A percentile compares a stretch with the other conserved stretches of the same genome.
phyloP scores from a whole-genome alignment of 2,797 vertebrate species.

The Myotis findleyi region DNA sequence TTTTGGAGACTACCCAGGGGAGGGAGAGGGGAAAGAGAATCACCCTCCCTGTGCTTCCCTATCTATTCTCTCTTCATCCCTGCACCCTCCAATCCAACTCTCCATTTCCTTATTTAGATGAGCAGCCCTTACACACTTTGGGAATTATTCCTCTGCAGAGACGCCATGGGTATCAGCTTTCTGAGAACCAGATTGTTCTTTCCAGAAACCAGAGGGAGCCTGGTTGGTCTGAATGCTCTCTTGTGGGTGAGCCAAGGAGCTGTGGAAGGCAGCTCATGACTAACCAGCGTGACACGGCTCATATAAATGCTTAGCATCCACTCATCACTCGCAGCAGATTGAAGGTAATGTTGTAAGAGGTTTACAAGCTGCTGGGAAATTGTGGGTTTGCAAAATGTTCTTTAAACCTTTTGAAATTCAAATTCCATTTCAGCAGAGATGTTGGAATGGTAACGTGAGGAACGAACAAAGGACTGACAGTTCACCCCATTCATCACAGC shows the following conservation, averaged over 20 bases:
- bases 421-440: slow-evolving; percentile 69
- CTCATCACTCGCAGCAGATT: slow-evolving; percentile 63
- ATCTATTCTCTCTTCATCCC: neutral
- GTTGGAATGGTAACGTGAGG: slow-evolving; percentile 44
- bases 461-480: slow-evolving; percentile 54
- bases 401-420: slow-evolving; percentile 81
- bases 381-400: slow-evolving; percentile 74
- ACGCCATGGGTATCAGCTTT: slow-evolving; percentile 61
- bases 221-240: slow-evolving; percentile 27
- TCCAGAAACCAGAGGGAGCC: slow-evolving; percentile 64
- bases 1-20: slow-evolving; percentile 46
- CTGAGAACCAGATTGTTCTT: slow-evolving; percentile 56
- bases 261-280: neutral
- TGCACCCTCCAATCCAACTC: neutral
- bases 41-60: neutral
- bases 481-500: neutral
- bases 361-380: slow-evolving; percentile 81
- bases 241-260: slow-evolving; percentile 55
- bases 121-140: neutral
- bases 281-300: slow-evolving; percentile 41
- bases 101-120: slow-evolving; percentile 39
- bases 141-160: slow-evolving; percentile 52
- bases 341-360: slow-evolving; percentile 77
- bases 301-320: neutral
- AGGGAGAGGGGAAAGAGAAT: neutral